Conservation (phyloP, 1,140 invertebrate genomes). For the Ericerus pela region DNA sequence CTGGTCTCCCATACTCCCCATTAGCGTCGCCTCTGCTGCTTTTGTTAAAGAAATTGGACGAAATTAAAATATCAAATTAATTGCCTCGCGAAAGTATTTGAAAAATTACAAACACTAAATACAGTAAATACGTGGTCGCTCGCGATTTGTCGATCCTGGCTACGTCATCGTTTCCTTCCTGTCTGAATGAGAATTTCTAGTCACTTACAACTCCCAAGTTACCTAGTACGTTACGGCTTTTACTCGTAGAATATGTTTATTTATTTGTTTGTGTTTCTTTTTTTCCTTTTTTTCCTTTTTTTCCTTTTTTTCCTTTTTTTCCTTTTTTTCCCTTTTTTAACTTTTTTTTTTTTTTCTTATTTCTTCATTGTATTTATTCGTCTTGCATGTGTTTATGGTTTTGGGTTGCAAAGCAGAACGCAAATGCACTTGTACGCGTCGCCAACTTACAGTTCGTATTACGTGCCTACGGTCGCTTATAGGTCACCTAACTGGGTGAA, state of each 20-base stretch:
- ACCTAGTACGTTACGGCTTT: too few species aligned
- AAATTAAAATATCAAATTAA: too few species aligned
- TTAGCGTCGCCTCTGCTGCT: too few species aligned
- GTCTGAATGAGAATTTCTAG: too few species aligned
- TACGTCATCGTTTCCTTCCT: too few species aligned
- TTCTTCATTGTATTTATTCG: neutral
- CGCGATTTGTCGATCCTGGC: too few species aligned
- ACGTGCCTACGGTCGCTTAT: conserved; percentile 9
- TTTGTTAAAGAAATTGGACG: too few species aligned
- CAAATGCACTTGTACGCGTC: conserved; percentile 9
- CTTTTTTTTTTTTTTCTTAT: conserved; percentile 9
- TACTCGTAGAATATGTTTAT: neutral
- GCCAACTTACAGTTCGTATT: conserved; percentile 4
- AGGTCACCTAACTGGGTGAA: conserved; percentile 4
- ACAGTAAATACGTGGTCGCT: too few species aligned
- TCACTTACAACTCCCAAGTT: too few species aligned
- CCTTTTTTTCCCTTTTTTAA: neutral
- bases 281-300: neutral
- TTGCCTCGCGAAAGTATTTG: too few species aligned
- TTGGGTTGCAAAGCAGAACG: conserved; percentile 10
- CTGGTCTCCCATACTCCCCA: too few species aligned
- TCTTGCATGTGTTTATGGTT: conserved; percentile 7
- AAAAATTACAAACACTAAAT: too few species aligned
- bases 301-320: neutral
- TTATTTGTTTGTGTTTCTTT: neutral